A percentile compares a stretch with the other conserved stretches of the same genome.
phyloP scores from a whole-genome alignment of 2,113 vertebrate genomes.

The Sinocyclocheilus grahami region DNA sequence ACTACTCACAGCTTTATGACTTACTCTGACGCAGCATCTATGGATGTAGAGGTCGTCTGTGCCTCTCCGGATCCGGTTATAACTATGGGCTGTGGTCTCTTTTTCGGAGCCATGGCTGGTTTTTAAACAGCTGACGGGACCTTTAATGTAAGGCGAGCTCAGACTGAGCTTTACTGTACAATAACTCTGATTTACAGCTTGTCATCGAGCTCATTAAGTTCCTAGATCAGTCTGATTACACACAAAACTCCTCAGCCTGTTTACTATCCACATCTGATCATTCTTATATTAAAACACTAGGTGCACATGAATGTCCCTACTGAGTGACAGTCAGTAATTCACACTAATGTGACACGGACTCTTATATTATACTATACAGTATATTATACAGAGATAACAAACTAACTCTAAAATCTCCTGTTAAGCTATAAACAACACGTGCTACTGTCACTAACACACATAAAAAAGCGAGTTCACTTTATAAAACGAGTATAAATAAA shows the following conservation, averaged over 20 bases:
- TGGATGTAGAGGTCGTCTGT: slow-evolving; percentile 68
- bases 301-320: too few relatives aligned
- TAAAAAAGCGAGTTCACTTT: background rate
- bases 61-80: slow-evolving; percentile 78
- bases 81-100: slow-evolving; percentile 81
- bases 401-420: background rate
- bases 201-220: slow-evolving; percentile 12
- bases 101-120: slow-evolving; percentile 80
- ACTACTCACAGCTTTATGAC: slow-evolving; percentile 32
- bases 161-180: slow-evolving; percentile 6
- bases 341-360: background rate
- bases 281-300: background rate
- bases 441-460: background rate
- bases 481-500: background rate
- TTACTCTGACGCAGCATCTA: slow-evolving; percentile 81
- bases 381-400: background rate
- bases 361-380: background rate
- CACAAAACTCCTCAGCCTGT: too few relatives aligned
- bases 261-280: background rate
- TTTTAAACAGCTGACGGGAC: background rate
- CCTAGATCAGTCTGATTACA: background rate
- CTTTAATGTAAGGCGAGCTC: slow-evolving; percentile 11
- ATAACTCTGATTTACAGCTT: background rate
- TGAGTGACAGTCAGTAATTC: background rate
- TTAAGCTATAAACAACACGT: background rate